phyloP scores from a whole-genome alignment of 2,888 invertebrate genomes.

The Mesorhabditis belari region DNA sequence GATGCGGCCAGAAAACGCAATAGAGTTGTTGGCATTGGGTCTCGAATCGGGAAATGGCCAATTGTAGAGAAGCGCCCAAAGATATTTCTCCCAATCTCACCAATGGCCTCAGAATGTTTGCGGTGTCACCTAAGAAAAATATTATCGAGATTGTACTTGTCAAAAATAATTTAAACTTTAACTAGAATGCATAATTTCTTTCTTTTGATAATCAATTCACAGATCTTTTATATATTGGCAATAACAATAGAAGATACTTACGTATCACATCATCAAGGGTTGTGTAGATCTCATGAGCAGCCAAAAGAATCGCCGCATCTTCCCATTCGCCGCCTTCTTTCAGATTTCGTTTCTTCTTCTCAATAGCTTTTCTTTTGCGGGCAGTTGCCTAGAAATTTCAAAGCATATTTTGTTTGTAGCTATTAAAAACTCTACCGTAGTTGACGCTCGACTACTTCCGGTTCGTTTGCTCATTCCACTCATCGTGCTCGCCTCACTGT shows the following conservation, averaged over 20 bases:
- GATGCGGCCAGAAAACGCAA: slow-evolving; percentile 33
- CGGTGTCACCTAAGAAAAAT: slow-evolving; percentile 21
- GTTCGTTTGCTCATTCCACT: slow-evolving; percentile 5
- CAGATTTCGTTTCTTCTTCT: slow-evolving; percentile 39
- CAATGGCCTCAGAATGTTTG: slow-evolving; percentile 26
- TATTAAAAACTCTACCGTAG: slow-evolving; percentile 1
- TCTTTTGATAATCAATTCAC: too few species aligned
- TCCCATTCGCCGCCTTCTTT: slow-evolving; percentile 49
- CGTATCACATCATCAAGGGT: slow-evolving; percentile 14
- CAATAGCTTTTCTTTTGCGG: slow-evolving; percentile 13
- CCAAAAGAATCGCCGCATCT: slow-evolving; percentile 37
- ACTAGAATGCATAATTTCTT: too few species aligned
- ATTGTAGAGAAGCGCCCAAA: slow-evolving; percentile 17
- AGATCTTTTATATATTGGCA: too few species aligned
- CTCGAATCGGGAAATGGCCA: slow-evolving; percentile 8
- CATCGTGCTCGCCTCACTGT: slow-evolving; percentile 8
- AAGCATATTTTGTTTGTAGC: neutral
- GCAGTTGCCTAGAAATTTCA: neutral
- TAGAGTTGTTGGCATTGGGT: slow-evolving; percentile 7
- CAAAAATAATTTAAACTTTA: too few species aligned
- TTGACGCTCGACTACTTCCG: slow-evolving; percentile 8
- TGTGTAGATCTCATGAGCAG: slow-evolving; percentile 23
- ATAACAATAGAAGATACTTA: too few species aligned
- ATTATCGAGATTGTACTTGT: neutral
- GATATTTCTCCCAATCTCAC: slow-evolving; percentile 18